Percentiles rank a stretch among this genome's conserved stretches.
These are phyloP conservation scores for Allolobophora icterica DNA, from an alignment of 2,888 invertebrate genomes.

Conservation along the genomic window DNA sequence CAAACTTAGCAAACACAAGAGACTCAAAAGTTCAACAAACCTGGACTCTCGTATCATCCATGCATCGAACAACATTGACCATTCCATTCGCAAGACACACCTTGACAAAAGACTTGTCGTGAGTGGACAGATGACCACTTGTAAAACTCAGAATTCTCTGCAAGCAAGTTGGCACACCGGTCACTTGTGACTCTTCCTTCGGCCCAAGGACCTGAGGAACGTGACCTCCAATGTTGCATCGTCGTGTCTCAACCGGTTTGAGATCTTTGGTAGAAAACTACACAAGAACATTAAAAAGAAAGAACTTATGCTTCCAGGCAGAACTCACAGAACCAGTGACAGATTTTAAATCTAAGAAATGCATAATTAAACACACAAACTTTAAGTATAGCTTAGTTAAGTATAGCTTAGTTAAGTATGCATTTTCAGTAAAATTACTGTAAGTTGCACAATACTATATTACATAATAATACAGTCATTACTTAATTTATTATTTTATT, in stretches of 20 bases:
- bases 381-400: background rate
- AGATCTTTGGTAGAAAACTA: background rate
- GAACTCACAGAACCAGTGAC: background rate
- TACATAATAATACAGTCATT: too few relatives aligned
- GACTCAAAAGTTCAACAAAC: constrained; percentile 59
- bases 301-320: background rate
- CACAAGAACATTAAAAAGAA: background rate
- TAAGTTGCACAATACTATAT: too few relatives aligned
- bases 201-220: background rate
- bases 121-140: constrained; percentile 31
- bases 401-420: background rate
- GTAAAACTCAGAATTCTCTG: constrained; percentile 32
- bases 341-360: background rate
- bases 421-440: background rate
- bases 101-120: constrained; percentile 70
- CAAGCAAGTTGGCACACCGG: constrained; percentile 27
- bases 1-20: background rate
- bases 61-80: constrained; percentile 87
- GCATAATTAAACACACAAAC: background rate
- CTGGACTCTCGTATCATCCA: constrained; percentile 83
- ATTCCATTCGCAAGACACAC: constrained; percentile 91
- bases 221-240: constrained; percentile 2
- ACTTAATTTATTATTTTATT: background rate
- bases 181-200: constrained; percentile 21
- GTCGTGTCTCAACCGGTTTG: background rate